Percentiles rank a stretch among this genome's conserved stretches.
These are phyloP conservation scores for Euphydryas editha DNA, from an alignment of 2,888 invertebrate species.

Conservation along the genomic window DNA sequence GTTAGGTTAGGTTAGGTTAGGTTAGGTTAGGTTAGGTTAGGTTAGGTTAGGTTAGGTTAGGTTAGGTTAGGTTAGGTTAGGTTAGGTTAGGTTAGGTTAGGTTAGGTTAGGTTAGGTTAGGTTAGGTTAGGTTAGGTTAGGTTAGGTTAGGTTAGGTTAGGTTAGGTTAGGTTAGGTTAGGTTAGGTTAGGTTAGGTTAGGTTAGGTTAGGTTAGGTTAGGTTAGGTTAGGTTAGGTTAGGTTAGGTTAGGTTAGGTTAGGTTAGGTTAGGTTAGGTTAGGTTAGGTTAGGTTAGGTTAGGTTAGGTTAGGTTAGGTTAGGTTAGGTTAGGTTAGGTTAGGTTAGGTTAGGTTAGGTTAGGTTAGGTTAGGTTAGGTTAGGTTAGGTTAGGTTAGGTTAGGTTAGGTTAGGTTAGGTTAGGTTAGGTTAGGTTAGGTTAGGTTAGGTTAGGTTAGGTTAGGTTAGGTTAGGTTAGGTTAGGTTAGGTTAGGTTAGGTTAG, in stretches of 20 bases:
- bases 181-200: slow-evolving; percentile 35
- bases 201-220: slow-evolving; percentile 41
- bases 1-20: slow-evolving; percentile 37
- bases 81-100: slow-evolving; percentile 45
- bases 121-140: slow-evolving; percentile 23
- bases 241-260: slow-evolving; percentile 42
- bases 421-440: slow-evolving; percentile 43
- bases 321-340: slow-evolving; percentile 34
- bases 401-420: slow-evolving; percentile 19
- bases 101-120: slow-evolving; percentile 18
- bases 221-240: slow-evolving; percentile 42
- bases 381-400: slow-evolving; percentile 19
- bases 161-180: slow-evolving; percentile 38
- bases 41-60: slow-evolving; percentile 34
- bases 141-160: slow-evolving; percentile 33
- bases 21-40: slow-evolving; percentile 38
- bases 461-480: slow-evolving; percentile 26
- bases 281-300: slow-evolving; percentile 21
- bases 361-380: slow-evolving; percentile 16
- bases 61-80: slow-evolving; percentile 47
- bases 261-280: slow-evolving; percentile 42
- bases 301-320: slow-evolving; percentile 37
- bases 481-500: slow-evolving; percentile 27
- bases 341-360: no score
- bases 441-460: slow-evolving; percentile 43